Percentiles rank a stretch among this genome's conserved stretches.
These are phyloP conservation scores for Strigamia maritima DNA, from an alignment of 2,888 invertebrate species.

Conservation along the genomic window DNA sequence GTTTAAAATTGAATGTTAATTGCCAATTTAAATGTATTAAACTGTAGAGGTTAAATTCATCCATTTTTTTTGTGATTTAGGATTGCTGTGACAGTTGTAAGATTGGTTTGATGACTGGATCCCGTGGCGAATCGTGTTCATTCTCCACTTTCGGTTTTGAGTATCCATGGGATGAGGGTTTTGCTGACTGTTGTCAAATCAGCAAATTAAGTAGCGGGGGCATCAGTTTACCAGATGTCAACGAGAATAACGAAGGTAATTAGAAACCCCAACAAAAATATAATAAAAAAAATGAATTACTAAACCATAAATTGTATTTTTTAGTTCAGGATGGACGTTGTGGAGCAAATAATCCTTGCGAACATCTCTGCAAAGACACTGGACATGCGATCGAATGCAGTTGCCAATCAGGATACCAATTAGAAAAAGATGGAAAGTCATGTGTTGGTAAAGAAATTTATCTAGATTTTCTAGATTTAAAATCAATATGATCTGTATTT, in stretches of 20 bases:
- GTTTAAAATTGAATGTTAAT: neutral
- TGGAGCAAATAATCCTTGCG: conserved; percentile 65
- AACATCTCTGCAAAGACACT: conserved; percentile 70
- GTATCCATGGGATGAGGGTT: conserved; percentile 62
- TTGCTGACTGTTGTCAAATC: conserved; percentile 60
- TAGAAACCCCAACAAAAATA: too few species aligned
- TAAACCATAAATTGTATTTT: neutral
- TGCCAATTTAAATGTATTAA: neutral
- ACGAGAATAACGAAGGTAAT: conserved; percentile 1
- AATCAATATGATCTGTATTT: too few species aligned
- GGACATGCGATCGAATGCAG: conserved; percentile 67
- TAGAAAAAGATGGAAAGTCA: conserved; percentile 64
- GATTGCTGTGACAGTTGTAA: conserved; percentile 65
- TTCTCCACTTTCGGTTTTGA: conserved; percentile 59
- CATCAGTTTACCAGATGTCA: neutral
- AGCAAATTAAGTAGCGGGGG: neutral
- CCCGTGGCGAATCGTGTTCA: conserved; percentile 56
- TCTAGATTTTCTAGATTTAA: too few species aligned
- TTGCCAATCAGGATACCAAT: conserved; percentile 67
- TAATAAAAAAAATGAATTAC: neutral
- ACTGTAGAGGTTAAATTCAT: neutral
- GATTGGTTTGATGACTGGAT: conserved; percentile 62
- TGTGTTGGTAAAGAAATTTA: conserved; percentile 58
- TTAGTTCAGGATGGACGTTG: conserved; percentile 54
- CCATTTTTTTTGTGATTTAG: conserved; percentile 47